Conservation (phyloP, 2,888 invertebrate species). For the Arctia plantaginis region DNA sequence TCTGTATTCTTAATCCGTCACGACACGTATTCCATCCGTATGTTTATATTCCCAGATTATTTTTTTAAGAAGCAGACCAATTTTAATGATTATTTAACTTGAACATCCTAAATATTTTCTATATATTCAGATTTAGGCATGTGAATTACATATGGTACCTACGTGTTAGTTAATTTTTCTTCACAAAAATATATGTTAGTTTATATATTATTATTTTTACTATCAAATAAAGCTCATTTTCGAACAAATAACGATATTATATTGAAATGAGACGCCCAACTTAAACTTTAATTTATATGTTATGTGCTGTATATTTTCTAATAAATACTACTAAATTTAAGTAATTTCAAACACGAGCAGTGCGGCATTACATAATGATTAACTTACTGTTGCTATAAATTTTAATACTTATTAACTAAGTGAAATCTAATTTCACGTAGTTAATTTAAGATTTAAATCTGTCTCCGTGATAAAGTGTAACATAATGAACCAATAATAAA, state of each 20-base stretch:
- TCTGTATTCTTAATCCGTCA: too few species aligned
- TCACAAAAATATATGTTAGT: not conserved
- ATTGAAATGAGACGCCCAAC: not conserved
- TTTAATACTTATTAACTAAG: slow-evolving; percentile 2
- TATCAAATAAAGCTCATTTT: not conserved
- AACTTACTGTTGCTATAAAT: not conserved
- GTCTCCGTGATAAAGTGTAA: not conserved
- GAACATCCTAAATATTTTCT: too few species aligned
- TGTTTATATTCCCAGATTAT: too few species aligned
- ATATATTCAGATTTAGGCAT: too few species aligned
- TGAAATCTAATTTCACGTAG: slow-evolving; percentile 9
- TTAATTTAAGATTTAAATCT: slow-evolving; percentile 2
- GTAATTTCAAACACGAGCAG: not conserved
- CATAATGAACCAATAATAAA: not conserved
- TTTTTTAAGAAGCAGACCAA: too few species aligned
- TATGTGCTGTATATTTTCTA: not conserved
- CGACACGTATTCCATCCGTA: too few species aligned
- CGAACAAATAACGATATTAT: not conserved
- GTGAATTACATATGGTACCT: too few species aligned
- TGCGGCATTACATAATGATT: not conserved
- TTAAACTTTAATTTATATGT: not conserved
- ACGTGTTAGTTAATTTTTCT: too few species aligned
- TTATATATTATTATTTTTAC: not conserved
- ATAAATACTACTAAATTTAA: not conserved
- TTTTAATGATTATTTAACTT: too few species aligned